Evolutionary conservation across 1,140 invertebrate species (phyloP).

Genomic region (Myzus persicae): DNA sequence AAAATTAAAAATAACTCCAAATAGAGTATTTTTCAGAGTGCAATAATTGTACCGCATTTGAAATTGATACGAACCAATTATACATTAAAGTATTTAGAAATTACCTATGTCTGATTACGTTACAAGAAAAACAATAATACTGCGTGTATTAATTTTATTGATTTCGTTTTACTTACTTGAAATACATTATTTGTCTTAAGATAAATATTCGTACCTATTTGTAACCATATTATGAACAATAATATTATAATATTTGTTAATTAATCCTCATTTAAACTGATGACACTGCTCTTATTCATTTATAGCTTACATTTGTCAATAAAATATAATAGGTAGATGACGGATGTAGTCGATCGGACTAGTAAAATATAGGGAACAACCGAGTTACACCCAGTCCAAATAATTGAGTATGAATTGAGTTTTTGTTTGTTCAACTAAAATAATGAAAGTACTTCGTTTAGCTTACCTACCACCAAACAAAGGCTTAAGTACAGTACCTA

Average conservation of each 20-base stretch:
- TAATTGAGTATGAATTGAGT: background rate
- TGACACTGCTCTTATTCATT: background rate
- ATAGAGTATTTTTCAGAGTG: too few species aligned
- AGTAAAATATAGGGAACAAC: background rate
- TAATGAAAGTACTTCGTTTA: background rate
- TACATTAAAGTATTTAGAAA: too few species aligned
- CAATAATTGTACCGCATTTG: too few species aligned
- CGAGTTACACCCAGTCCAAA: background rate
- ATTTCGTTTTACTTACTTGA: background rate
- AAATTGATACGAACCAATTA: too few species aligned
- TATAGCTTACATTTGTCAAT: background rate
- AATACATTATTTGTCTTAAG: background rate
- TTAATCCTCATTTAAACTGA: background rate
- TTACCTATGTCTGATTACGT: too few species aligned
- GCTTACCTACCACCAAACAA: background rate
- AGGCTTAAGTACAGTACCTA: background rate
- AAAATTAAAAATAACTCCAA: too few species aligned
- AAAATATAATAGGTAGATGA: background rate
- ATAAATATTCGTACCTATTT: background rate
- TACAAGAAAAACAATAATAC: background rate
- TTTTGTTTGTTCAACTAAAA: conserved; percentile 6
- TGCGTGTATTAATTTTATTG: background rate
- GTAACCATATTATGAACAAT: background rate
- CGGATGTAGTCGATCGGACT: background rate
- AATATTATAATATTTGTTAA: background rate